These are phyloP conservation scores for Metridium senile DNA, from an alignment of 92 coral and sea anemone species.

Conservation along the genomic window DNA sequence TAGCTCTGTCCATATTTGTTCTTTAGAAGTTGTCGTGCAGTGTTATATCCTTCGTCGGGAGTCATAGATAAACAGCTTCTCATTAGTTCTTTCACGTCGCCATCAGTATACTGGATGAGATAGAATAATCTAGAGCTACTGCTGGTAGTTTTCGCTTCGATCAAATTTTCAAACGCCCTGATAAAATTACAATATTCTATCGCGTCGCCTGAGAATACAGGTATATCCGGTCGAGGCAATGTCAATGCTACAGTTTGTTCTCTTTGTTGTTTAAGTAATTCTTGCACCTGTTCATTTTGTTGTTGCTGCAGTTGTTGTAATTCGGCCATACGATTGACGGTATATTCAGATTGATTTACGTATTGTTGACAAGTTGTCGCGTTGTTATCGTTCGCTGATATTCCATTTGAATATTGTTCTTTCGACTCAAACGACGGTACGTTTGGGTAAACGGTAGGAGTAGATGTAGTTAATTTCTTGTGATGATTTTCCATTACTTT, in stretches of 20 bases:
- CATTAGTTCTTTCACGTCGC: conserved; percentile 26
- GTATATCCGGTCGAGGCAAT: conserved; percentile 45
- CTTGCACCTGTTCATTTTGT: conserved; percentile 3
- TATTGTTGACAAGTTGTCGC: too few relatives aligned
- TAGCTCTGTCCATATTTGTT: conserved; percentile 24
- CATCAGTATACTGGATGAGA: conserved; percentile 36
- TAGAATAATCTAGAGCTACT: conserved; percentile 51
- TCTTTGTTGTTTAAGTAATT: conserved; percentile 33
- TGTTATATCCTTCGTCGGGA: conserved; percentile 18
- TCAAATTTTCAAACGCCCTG: conserved; percentile 53
- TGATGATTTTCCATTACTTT: background rate
- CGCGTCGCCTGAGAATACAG: conserved; percentile 56
- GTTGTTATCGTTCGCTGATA: background rate
- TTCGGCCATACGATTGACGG: background rate
- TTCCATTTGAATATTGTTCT: background rate
- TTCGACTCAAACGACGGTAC: background rate
- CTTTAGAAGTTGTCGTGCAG: conserved; percentile 27
- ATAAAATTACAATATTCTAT: conserved; percentile 47
- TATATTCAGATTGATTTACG: background rate
- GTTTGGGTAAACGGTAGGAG: background rate
- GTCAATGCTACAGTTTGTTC: conserved; percentile 52
- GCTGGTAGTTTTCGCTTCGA: conserved; percentile 41
- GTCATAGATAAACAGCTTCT: conserved; percentile 11
- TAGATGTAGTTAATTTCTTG: background rate
- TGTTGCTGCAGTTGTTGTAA: conserved; percentile 33